Conservation (phyloP, 1,140 invertebrate species). For the Pseudobourletiella spinata region DNA sequence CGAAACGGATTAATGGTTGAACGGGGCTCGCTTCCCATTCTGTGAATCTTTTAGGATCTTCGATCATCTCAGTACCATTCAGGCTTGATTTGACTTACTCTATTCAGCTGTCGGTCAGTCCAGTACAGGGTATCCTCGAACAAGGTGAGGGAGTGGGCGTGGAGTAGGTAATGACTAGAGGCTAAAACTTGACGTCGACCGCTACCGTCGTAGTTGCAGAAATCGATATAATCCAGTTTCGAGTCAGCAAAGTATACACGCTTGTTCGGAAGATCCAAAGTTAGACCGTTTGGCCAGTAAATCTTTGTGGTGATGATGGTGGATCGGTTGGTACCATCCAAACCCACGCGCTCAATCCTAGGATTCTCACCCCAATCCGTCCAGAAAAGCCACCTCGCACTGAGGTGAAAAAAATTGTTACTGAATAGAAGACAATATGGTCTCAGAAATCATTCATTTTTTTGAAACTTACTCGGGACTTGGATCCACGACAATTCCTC, state of each 20-base stretch:
- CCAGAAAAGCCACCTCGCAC: slow-evolving; percentile 42
- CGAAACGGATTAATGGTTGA: too few relatives aligned
- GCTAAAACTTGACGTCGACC: slow-evolving; percentile 75
- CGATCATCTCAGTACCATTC: too few relatives aligned
- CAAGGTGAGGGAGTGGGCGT: slow-evolving; percentile 89
- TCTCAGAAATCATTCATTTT: slow-evolving; percentile 2
- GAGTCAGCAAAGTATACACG: slow-evolving; percentile 96
- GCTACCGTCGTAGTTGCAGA: slow-evolving; percentile 91
- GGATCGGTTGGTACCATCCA: slow-evolving; percentile 82
- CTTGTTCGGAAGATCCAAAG: slow-evolving; percentile 86
- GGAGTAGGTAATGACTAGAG: slow-evolving; percentile 79
- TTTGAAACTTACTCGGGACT: slow-evolving; percentile 59
- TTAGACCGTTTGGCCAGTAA: slow-evolving; percentile 96
- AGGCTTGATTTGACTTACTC: too few relatives aligned
- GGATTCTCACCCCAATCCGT: slow-evolving; percentile 62
- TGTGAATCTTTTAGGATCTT: too few relatives aligned
- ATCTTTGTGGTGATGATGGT: slow-evolving; percentile 92
- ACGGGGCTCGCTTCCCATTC: too few relatives aligned
- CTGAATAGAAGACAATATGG: neutral
- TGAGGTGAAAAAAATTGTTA: too few relatives aligned
- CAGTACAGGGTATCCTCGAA: slow-evolving; percentile 70
- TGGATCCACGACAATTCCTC: slow-evolving; percentile 89
- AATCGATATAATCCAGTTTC: slow-evolving; percentile 96
- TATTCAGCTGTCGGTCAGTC: slow-evolving; percentile 87
- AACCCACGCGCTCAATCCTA: slow-evolving; percentile 84